Percentiles rank a stretch among this genome's conserved stretches.
Conservation (phyloP, 2,888 invertebrate genomes). For the Sarcophaga subvicina region DNA sequence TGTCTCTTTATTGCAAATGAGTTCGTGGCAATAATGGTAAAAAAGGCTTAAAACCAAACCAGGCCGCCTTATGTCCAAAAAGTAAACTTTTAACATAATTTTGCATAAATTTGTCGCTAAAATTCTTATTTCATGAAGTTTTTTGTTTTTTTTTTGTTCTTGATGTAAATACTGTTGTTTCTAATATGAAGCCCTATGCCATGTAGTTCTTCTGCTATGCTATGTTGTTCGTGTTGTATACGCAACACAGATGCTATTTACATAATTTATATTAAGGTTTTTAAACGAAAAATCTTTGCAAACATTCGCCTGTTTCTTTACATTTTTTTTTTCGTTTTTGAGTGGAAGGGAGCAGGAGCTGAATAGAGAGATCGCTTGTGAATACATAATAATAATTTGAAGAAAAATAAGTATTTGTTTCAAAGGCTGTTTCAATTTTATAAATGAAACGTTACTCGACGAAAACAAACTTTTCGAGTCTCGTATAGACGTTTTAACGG, state of each 20-base stretch:
- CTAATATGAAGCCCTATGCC: neutral
- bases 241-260: slow-evolving; percentile 65
- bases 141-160: slow-evolving; percentile 9
- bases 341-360: neutral
- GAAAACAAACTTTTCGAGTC: slow-evolving; percentile 29
- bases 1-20: slow-evolving; percentile 62
- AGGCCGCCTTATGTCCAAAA: slow-evolving; percentile 61
- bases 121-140: slow-evolving; percentile 74
- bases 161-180: slow-evolving; percentile 23
- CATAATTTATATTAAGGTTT: slow-evolving; percentile 60
- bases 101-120: slow-evolving; percentile 77
- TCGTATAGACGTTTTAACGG: slow-evolving; percentile 74
- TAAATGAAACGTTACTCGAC: slow-evolving; percentile 14
- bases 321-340: no score
- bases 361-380: slow-evolving; percentile 12
- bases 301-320: neutral
- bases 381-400: slow-evolving; percentile 12
- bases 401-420: slow-evolving; percentile 3
- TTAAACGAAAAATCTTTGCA: slow-evolving; percentile 53
- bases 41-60: slow-evolving; percentile 64
- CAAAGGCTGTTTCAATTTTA: neutral
- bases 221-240: slow-evolving; percentile 60
- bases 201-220: slow-evolving; percentile 44
- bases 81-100: slow-evolving; percentile 75
- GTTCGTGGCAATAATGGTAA: slow-evolving; percentile 56